These are phyloP conservation scores for Aphidoletes aphidimyza DNA, from an alignment of 2,888 invertebrate genomes.

Conservation along the genomic window DNA sequence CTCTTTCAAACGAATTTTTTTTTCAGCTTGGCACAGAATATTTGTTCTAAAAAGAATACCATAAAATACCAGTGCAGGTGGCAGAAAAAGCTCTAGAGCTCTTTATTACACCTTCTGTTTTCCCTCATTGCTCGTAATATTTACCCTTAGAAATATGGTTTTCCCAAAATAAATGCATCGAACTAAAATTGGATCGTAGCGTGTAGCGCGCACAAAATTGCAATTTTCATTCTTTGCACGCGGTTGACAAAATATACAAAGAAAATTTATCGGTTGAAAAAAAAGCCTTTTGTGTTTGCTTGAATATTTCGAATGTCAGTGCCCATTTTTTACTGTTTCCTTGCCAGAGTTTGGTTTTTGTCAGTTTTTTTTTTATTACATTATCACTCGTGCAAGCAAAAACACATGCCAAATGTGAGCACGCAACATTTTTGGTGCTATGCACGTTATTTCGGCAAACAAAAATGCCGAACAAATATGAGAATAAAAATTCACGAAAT, in stretches of 20 bases:
- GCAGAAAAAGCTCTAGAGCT: too few species aligned
- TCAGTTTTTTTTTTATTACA: background rate
- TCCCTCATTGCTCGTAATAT: background rate
- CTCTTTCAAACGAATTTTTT: too few species aligned
- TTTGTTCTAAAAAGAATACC: too few species aligned
- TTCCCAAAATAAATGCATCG: background rate
- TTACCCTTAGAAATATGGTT: background rate
- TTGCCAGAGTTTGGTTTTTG: background rate
- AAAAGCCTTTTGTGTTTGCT: background rate
- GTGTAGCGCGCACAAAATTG: background rate
- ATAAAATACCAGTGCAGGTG: too few species aligned
- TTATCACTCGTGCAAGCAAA: background rate
- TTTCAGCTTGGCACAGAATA: too few species aligned
- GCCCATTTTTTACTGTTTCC: background rate
- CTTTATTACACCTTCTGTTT: background rate
- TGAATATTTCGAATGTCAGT: background rate
- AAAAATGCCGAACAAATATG: too few species aligned
- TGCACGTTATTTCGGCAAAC: background rate
- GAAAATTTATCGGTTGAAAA: background rate
- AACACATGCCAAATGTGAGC: background rate
- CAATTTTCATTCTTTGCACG: background rate
- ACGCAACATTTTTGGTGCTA: background rate
- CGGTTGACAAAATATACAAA: background rate
- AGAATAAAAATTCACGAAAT: background rate
- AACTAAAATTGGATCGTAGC: conserved; percentile 21